Evolutionary conservation across 2,797 vertebrate species (phyloP).

Genomic region (Mormyrops attenuatus): DNA sequence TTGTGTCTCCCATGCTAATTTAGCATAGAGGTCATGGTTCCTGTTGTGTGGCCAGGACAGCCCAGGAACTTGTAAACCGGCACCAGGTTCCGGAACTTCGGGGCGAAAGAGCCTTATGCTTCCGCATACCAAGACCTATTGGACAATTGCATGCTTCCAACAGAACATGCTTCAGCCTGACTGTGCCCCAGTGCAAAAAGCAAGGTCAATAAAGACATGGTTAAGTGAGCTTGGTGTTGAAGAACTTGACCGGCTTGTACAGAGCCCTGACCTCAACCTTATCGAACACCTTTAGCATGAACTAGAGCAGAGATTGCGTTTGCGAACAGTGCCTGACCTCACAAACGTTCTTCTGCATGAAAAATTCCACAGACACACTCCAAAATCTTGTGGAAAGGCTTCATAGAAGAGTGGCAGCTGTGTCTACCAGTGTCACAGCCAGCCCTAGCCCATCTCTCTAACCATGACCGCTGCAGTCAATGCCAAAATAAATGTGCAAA

Average conservation of each 20-base stretch:
- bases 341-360: not conserved
- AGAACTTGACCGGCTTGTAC: not conserved
- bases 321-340: not conserved
- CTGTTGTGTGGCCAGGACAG: not conserved
- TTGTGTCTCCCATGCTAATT: not conserved
- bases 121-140: not conserved
- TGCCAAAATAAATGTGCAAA: not conserved
- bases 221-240: not conserved
- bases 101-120: not conserved
- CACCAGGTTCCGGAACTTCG: not conserved
- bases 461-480: not conserved
- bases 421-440: not conserved
- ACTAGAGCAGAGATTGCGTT: not conserved
- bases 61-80: not conserved
- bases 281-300: not conserved
- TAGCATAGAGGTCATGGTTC: not conserved
- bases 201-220: not conserved
- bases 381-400: not conserved
- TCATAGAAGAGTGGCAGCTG: not conserved
- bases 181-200: not conserved
- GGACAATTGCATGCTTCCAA: too few relatives aligned
- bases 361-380: not conserved
- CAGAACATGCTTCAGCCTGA: not conserved
- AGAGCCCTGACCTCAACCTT: not conserved
- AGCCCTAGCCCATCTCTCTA: not conserved